Evolutionary conservation across 2,888 invertebrate genomes (phyloP), one percentile per base, ranked within the genome.

Genomic region (Euplagia quadripunctaria): DNA sequence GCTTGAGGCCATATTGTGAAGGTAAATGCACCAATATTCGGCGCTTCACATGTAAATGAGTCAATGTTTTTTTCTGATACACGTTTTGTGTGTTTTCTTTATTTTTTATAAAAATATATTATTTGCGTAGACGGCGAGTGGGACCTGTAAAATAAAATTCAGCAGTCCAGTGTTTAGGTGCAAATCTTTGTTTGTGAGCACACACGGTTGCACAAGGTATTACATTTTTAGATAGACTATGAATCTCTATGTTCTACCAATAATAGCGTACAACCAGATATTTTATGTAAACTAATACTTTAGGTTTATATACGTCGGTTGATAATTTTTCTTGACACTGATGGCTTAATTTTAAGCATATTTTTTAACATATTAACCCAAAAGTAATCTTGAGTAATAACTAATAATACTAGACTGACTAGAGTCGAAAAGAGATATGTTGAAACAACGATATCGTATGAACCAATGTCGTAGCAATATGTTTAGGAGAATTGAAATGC

Each of bases 1-100:
- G 81, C 82, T 72, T 16, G 46, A 75, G 83, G 82, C 81, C 76
- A 31, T 70, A 64, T 43, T 55, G 64, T 43, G 52, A 63, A 74
- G 75, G 77, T 80, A 70, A 77, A 76, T 74, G 73, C 70, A 73
- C 72, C 72, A 42, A 67, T 77, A 65, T 11, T 12, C 46, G 41
- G n/a, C 71, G 31, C 43, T 46, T 66, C 8, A 12, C 12, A 70
- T 51, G 42, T 17, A 41, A 63, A 31, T 31, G 17, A 41, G 6
- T 64, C 16, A 31, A 61, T 46, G 7, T 64, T 63, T 61, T 31
- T 0, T 55, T 16, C 17, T 9, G 8, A 46, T 46, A 46, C 43
- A 46, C 9, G 1, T 17, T 61, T 42, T 43, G 14, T 31, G 6
- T 4, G 11, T n/a, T 43, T 11, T 8, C 1, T 58, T 20, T 20